Base-by-base conservation (phyloP, 1,140 invertebrate species). In the Oppia nitens region DNA sequence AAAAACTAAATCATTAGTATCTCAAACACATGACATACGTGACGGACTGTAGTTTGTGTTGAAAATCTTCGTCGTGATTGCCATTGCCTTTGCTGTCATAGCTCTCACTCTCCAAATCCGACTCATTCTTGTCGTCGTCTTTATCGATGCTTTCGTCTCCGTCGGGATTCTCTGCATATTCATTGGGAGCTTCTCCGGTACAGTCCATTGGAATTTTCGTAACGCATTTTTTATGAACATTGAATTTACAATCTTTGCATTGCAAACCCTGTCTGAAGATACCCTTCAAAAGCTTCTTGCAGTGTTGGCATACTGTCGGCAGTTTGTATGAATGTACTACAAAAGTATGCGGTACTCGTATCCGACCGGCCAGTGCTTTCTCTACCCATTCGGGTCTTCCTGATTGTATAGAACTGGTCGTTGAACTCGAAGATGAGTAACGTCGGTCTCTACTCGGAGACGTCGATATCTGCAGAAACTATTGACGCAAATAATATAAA, bases 181-280 rank as follows among this genome's bases (percentile, higher is more conserved):
- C 71, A 62, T 71, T 72, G 3, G 73, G 74, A 14, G 72, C 70
- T 72, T 96, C 91, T 17, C 89, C 93, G 20, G 85, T 83, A 76
- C 94, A 98, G 72, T 97, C 89, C 74, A 90, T 94, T 21, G 92
- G 89, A 64, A 97, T 85, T 73, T 84, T 83, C 25, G 90, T 86
- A 62, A 90, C 79, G 73, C 94, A 98, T 73, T 96, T 97, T 70
- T 95, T 91, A 73, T 98, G 94, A 60, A 86, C 89, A 76, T 98
- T 98, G 73, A 92, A 96, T 70, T 63, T 60, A 63, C 65, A 65
- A 55, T 77, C 77, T 75, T 91, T 87, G 72, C 95, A 98, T 71
- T 98, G 94, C 57, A 95, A 72, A 48, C 95, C 90, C 75, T 98
- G 95, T 68, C 94, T 87, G 73, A 96, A 95, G 50, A 98, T 77